Conservation (phyloP, 2,888 invertebrate genomes). For the Elgonia sp. region DNA sequence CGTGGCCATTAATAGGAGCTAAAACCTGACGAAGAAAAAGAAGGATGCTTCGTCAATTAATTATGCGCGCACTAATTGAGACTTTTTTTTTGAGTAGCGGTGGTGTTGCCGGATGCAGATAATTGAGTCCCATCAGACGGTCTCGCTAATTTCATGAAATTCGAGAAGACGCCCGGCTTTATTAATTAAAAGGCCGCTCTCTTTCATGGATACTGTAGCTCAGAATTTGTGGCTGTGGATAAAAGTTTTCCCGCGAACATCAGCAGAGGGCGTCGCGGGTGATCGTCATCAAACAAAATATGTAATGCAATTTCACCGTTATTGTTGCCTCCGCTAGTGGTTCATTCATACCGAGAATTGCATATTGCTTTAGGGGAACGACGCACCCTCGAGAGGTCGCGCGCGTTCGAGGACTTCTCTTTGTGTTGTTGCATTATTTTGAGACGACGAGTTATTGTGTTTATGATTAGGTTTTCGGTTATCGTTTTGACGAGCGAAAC, state of each 20-base stretch:
- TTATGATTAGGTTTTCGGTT: slow-evolving; percentile 60
- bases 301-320: slow-evolving; percentile 72
- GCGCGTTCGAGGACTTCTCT: slow-evolving; percentile 59
- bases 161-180: slow-evolving; percentile 62
- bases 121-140: slow-evolving; percentile 70
- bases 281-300: slow-evolving; percentile 69
- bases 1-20: slow-evolving; percentile 72
- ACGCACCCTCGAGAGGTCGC: slow-evolving; percentile 60
- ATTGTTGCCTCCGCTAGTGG: slow-evolving; percentile 56
- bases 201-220: neutral
- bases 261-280: slow-evolving; percentile 45
- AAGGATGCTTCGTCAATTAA: slow-evolving; percentile 74
- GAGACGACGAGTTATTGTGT: slow-evolving; percentile 60
- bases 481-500: slow-evolving; percentile 56
- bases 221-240: neutral
- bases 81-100: slow-evolving; percentile 60
- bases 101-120: slow-evolving; percentile 70
- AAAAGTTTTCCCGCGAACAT: slow-evolving; percentile 2
- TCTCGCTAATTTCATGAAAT: slow-evolving; percentile 69
- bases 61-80: slow-evolving; percentile 76
- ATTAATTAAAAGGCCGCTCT: slow-evolving; percentile 57
- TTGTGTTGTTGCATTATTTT: slow-evolving; percentile 66
- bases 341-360: slow-evolving; percentile 61
- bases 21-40: slow-evolving; percentile 64
- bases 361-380: slow-evolving; percentile 59